These are phyloP conservation scores for Notechis scutatus DNA, from an alignment of 2,113 vertebrate species.

Conservation along the genomic window DNA sequence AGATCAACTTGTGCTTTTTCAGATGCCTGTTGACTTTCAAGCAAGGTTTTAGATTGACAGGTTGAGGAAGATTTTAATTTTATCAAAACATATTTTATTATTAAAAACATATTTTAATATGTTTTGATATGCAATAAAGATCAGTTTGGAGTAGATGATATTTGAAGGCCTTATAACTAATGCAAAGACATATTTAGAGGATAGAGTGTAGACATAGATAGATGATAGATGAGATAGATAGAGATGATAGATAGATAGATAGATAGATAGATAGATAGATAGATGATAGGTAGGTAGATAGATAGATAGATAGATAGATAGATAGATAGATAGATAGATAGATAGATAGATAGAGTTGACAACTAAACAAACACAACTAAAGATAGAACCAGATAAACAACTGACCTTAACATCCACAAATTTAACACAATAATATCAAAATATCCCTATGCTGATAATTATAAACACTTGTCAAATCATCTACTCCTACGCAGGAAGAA, in stretches of 20 bases:
- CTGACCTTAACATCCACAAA: background rate
- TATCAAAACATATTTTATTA: constrained; percentile 50
- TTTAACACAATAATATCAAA: background rate
- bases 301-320: too few species aligned
- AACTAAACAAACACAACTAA: background rate
- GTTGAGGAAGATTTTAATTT: constrained; percentile 43
- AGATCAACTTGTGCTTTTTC: background rate
- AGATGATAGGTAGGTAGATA: too few species aligned
- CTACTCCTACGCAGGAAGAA: background rate
- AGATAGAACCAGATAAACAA: background rate
- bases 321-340: too few species aligned
- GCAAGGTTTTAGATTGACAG: background rate
- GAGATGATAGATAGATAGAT: too few species aligned
- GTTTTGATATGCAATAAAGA: background rate
- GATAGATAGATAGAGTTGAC: background rate
- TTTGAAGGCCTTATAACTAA: background rate
- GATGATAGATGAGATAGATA: too few species aligned
- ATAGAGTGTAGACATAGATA: background rate
- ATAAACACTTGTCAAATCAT: background rate
- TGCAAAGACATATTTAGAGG: background rate
- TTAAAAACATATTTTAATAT: constrained; percentile 45
- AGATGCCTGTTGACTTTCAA: constrained; percentile 16
- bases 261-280: too few species aligned
- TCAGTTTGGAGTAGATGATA: background rate
- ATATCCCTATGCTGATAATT: background rate